Evolutionary conservation across 2,888 invertebrate species (phyloP).

Genomic region (Lithophane semibrunnea): DNA sequence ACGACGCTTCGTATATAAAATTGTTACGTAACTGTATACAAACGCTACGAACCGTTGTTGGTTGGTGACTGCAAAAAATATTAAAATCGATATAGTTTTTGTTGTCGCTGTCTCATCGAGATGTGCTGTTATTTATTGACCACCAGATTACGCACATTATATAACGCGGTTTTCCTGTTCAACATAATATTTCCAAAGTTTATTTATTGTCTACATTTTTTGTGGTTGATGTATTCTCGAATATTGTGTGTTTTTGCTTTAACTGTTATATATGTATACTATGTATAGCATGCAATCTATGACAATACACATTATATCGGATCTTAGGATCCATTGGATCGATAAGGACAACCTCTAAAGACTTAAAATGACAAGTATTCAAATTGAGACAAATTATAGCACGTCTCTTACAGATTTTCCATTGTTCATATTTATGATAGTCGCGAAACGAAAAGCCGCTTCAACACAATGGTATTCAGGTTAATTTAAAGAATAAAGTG

Average conservation of each 20-base stretch:
- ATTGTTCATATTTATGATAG: constrained; percentile 46
- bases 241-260: constrained; percentile 42
- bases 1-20: constrained; percentile 42
- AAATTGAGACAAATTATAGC: constrained; percentile 53
- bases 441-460: constrained; percentile 32
- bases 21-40: constrained; percentile 60
- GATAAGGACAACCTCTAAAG: background rate
- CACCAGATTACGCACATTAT: constrained; percentile 65
- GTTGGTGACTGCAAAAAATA: constrained; percentile 60
- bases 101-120: constrained; percentile 55
- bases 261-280: constrained; percentile 30
- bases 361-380: constrained; percentile 43
- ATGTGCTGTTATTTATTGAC: constrained; percentile 66
- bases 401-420: constrained; percentile 46
- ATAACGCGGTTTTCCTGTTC: constrained; percentile 59
- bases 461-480: constrained; percentile 48
- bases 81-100: constrained; percentile 65
- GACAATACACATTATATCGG: constrained; percentile 14
- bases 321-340: background rate
- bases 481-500: constrained; percentile 52
- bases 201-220: constrained; percentile 57
- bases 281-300: constrained; percentile 30
- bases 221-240: constrained; percentile 22
- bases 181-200: constrained; percentile 61
- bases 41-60: constrained; percentile 46